These are phyloP conservation scores for Tetragonula carbonaria DNA, from an alignment of 2,888 invertebrate genomes.

Conservation along the genomic window DNA sequence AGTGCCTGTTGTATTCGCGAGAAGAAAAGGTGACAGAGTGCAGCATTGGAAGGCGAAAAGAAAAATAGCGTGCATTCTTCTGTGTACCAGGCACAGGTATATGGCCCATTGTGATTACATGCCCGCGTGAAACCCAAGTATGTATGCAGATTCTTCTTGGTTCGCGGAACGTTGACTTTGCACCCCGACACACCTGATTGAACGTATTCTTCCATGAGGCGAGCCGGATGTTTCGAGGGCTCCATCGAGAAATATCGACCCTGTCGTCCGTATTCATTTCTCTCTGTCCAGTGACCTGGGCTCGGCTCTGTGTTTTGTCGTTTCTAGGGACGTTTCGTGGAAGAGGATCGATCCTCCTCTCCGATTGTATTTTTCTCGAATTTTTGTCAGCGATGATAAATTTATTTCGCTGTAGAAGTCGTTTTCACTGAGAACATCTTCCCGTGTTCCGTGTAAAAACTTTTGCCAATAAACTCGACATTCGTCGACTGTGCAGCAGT, in stretches of 20 bases:
- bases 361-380: neutral
- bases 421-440: too few species aligned
- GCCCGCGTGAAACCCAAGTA: slow-evolving; percentile 46
- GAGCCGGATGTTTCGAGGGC: slow-evolving; percentile 28
- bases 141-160: slow-evolving; percentile 70
- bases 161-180: slow-evolving; percentile 34
- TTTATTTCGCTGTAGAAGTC: neutral
- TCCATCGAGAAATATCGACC: slow-evolving; percentile 30
- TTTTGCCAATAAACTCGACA: too few species aligned
- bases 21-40: slow-evolving; percentile 36
- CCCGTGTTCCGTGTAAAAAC: too few species aligned
- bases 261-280: neutral
- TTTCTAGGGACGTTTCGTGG: neutral
- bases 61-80: slow-evolving; percentile 40
- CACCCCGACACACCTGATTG: slow-evolving; percentile 63
- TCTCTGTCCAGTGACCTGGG: slow-evolving; percentile 23
- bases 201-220: slow-evolving; percentile 48
- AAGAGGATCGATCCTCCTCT: neutral
- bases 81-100: slow-evolving; percentile 65
- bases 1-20: slow-evolving; percentile 40
- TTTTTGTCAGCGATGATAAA: neutral
- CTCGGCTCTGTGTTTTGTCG: neutral
- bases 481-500: too few species aligned
- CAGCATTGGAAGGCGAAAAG: neutral
- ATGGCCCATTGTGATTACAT: slow-evolving; percentile 68